Percentiles rank a stretch among this genome's conserved stretches.
phyloP scores from a whole-genome alignment of 2,888 invertebrate species.

The Pyrgus malvae region DNA sequence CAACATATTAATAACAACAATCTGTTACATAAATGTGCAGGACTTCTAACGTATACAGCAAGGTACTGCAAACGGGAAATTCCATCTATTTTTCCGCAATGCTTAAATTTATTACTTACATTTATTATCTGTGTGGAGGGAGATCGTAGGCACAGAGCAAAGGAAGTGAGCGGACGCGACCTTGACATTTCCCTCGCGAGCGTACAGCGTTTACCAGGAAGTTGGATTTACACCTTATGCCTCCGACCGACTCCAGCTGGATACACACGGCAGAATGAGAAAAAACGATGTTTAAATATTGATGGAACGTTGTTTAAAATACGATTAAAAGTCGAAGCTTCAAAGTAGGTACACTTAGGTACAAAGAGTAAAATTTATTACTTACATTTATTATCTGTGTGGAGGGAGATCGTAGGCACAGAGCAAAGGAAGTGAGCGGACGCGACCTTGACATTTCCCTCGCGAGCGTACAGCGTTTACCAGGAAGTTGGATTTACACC shows the following conservation, averaged over 20 bases:
- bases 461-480: conserved; percentile 50
- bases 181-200: conserved; percentile 74
- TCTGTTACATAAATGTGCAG: neutral
- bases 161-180: conserved; percentile 75
- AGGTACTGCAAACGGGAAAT: conserved; percentile 29
- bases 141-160: conserved; percentile 44
- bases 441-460: conserved; percentile 76
- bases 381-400: conserved; percentile 35
- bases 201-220: conserved; percentile 57
- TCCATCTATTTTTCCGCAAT: conserved; percentile 36
- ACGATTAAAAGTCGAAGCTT: neutral
- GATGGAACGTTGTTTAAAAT: neutral
- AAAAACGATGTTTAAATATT: neutral
- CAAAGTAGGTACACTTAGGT: no score
- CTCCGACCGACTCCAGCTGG: conserved; percentile 34
- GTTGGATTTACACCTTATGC: conserved; percentile 48
- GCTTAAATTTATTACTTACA: conserved; percentile 35
- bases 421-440: conserved; percentile 73
- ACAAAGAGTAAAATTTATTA: conserved; percentile 37
- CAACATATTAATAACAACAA: no score
- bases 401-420: conserved; percentile 42
- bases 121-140: conserved; percentile 37
- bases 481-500: conserved; percentile 58
- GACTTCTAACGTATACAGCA: neutral
- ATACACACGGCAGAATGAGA: neutral